A percentile compares a stretch with the other conserved stretches of the same genome.
Conservation (phyloP, 2,797 vertebrate genomes). For the Pseudochaenichthys georgianus region DNA sequence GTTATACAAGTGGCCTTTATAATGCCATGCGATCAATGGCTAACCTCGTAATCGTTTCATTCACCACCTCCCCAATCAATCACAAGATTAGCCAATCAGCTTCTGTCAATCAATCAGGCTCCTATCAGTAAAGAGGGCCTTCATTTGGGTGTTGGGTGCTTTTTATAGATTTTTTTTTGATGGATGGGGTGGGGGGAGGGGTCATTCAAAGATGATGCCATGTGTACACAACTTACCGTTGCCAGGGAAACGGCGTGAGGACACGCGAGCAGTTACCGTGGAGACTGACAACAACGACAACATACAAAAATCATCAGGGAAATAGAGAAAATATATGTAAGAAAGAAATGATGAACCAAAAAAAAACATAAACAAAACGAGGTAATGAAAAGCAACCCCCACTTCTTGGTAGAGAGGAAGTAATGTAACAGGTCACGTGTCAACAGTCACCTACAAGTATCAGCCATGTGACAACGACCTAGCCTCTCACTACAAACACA, state of each 20-base stretch:
- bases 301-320: constrained; percentile 91
- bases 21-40: constrained; percentile 83
- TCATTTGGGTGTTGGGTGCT: constrained; percentile 78
- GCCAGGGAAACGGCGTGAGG: constrained; percentile 89
- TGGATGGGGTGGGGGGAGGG: constrained; percentile 78
- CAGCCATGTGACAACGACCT: constrained; percentile 66
- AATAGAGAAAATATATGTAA: constrained; percentile 89
- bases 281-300: constrained; percentile 91
- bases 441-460: constrained; percentile 72
- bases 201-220: constrained; percentile 89
- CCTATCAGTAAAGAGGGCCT: constrained; percentile 68
- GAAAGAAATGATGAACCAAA: constrained; percentile 85
- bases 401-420: constrained; percentile 76
- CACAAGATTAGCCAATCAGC: constrained; percentile 81
- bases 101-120: constrained; percentile 64
- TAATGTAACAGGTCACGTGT: constrained; percentile 77
- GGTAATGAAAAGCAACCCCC: constrained; percentile 82
- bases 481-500: constrained; percentile 63
- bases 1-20: constrained; percentile 77
- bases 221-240: constrained; percentile 91
- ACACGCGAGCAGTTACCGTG: constrained; percentile 91
- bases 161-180: constrained; percentile 73
- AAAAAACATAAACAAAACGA: constrained; percentile 74
- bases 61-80: constrained; percentile 81
- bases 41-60: constrained; percentile 79